Conservation (phyloP, 2,797 vertebrate species). For the Varecia variegata region DNA sequence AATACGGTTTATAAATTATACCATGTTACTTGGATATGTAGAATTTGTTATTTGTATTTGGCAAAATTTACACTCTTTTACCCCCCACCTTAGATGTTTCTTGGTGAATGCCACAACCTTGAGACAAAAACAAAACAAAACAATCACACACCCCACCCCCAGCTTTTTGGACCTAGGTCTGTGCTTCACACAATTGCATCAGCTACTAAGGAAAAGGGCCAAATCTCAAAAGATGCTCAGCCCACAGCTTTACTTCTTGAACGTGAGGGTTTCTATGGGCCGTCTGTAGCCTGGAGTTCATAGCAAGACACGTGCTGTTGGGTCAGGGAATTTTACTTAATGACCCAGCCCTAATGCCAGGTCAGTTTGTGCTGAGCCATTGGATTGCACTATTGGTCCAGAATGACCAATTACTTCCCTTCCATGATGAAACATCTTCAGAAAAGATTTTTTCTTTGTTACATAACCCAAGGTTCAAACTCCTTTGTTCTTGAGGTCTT, state of each 20-base stretch:
- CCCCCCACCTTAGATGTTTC: not conserved
- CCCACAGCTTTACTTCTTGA: not conserved
- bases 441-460: constrained; percentile 45
- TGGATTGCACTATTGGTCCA: not conserved
- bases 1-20: not conserved
- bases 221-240: not conserved
- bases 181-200: not conserved
- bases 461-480: constrained; percentile 47
- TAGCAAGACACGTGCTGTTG: not conserved
- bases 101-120: not conserved
- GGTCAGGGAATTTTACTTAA: not conserved
- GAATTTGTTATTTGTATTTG: not conserved
- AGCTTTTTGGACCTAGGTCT: not conserved
- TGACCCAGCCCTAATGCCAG: not conserved
- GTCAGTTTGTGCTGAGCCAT: not conserved
- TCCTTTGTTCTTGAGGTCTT: constrained; percentile 58
- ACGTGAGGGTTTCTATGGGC: not conserved
- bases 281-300: not conserved
- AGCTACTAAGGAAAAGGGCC: not conserved
- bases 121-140: not conserved
- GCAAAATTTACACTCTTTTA: not conserved
- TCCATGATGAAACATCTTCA: constrained; percentile 40
- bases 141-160: not conserved
- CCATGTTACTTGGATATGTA: not conserved
- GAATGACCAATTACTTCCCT: constrained; percentile 43